Conservation (phyloP, 2,113 vertebrate species). For the Petaurus breviceps region DNA sequence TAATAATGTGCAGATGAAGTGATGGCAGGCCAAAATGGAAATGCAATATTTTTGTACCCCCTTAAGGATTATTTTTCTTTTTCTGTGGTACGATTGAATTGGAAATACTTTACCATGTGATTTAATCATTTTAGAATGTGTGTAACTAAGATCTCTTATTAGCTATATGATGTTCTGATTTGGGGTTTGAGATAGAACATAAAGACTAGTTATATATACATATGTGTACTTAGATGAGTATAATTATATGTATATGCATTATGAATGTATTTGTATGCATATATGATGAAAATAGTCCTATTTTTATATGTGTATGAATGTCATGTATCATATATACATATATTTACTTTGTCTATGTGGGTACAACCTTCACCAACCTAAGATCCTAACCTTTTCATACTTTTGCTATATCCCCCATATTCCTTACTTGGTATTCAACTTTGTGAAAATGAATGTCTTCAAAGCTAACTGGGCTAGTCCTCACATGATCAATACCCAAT, state of each 20-base stretch:
- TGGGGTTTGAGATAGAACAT: background rate
- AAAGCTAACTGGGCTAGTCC: background rate
- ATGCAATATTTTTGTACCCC: background rate
- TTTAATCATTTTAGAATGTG: background rate
- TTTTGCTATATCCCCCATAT: background rate
- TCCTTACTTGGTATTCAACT: background rate
- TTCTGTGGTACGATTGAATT: background rate
- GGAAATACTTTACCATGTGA: background rate
- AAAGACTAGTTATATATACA: background rate
- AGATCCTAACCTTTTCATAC: background rate
- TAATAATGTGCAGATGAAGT: background rate
- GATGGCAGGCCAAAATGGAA: conserved; percentile 23
- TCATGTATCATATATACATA: background rate
- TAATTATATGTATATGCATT: background rate
- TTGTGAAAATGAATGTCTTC: background rate
- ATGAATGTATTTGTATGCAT: too few relatives aligned
- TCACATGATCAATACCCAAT: background rate
- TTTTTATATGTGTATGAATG: background rate
- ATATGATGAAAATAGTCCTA: background rate
- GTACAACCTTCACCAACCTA: background rate
- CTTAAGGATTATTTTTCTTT: background rate
- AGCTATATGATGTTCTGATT: background rate
- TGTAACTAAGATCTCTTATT: background rate
- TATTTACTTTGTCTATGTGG: background rate
- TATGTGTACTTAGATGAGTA: background rate